Conservation (phyloP, 2,113 vertebrate species). For the Amphiprion percula region DNA sequence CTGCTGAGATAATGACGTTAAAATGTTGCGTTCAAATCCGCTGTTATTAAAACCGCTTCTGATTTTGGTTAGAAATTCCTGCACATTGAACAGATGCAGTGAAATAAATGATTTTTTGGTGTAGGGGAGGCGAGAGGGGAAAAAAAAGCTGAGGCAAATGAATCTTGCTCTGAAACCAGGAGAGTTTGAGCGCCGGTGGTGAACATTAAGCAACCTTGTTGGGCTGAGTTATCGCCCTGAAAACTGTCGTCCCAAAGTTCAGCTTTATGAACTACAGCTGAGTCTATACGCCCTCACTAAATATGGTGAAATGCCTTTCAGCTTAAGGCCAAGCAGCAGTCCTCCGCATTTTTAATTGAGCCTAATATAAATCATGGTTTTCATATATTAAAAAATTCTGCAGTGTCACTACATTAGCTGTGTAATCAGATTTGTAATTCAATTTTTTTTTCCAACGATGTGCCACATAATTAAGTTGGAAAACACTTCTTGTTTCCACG, state of each 20-base stretch:
- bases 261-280: too few relatives aligned
- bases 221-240: too few relatives aligned
- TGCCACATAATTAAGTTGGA: neutral
- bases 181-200: too few relatives aligned
- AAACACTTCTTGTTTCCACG: neutral
- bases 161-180: too few relatives aligned
- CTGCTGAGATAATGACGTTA: neutral
- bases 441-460: neutral
- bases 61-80: neutral
- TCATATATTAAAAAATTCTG: neutral
- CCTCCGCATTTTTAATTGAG: neutral
- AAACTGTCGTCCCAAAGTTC: too few relatives aligned
- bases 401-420: neutral
- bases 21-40: neutral
- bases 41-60: neutral
- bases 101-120: too few relatives aligned
- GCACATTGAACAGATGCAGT: neutral
- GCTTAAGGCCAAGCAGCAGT: too few relatives aligned
- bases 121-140: too few relatives aligned
- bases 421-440: slow-evolving; percentile 16
- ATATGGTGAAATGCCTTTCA: too few relatives aligned
- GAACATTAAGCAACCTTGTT: too few relatives aligned
- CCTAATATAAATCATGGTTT: neutral
- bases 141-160: too few relatives aligned
- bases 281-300: too few relatives aligned